A percentile compares a stretch with the other conserved stretches of the same genome.
Conservation (phyloP, 2,888 invertebrate species). For the Drosophila subquinaria region DNA sequence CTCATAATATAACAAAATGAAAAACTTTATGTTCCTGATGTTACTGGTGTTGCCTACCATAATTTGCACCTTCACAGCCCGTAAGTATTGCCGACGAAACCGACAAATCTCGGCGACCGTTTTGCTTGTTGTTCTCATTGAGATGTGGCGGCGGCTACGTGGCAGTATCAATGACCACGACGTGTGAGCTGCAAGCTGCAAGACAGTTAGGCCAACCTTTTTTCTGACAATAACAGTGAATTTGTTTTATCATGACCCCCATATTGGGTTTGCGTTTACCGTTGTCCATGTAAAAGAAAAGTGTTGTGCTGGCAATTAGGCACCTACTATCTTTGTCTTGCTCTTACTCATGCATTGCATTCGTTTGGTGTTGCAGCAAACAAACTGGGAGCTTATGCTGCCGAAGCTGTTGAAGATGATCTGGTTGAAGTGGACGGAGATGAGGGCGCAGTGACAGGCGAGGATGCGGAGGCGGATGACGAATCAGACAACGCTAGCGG, state of each 20-base stretch:
- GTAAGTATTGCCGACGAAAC: conserved; percentile 87
- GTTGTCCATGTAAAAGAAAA: conserved; percentile 26
- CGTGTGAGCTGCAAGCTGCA: neutral
- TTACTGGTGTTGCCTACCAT: conserved; percentile 90
- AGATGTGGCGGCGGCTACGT: conserved; percentile 47
- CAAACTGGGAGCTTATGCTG: conserved; percentile 86
- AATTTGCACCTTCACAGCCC: conserved; percentile 89
- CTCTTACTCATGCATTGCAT: conserved; percentile 23
- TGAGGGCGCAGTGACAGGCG: conserved; percentile 81
- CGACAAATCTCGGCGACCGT: neutral
- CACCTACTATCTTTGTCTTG: conserved; percentile 29
- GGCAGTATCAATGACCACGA: conserved; percentile 44
- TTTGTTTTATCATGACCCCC: neutral
- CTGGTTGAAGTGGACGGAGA: conserved; percentile 87
- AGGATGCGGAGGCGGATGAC: conserved; percentile 86
- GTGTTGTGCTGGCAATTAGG: conserved; percentile 65
- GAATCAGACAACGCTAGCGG: conserved; percentile 85
- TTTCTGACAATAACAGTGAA: neutral
- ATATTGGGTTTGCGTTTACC: neutral
- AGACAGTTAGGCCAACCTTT: neutral
- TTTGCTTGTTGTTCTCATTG: conserved; percentile 4
- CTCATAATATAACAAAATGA: conserved; percentile 86
- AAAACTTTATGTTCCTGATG: conserved; percentile 88
- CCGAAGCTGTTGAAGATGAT: conserved; percentile 88
- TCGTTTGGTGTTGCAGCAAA: conserved; percentile 83